Evolutionary conservation across 92 coral and sea anemone species (phyloP).

Genomic region (Plumapathes pennacea): DNA sequence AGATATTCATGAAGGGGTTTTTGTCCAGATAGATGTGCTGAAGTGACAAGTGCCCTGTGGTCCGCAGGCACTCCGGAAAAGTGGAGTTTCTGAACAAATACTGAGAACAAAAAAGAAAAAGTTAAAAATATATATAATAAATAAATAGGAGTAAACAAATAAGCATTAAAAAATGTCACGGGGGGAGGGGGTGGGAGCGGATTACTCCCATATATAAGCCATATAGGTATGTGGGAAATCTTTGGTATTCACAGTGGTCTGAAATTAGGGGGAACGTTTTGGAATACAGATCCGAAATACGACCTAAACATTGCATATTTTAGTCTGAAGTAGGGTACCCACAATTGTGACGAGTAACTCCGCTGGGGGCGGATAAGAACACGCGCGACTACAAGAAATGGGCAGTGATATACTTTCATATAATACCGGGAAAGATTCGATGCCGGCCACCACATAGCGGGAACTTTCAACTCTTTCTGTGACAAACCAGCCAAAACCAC

Average conservation of each 20-base stretch:
- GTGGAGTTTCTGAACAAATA: slow-evolving; percentile 69
- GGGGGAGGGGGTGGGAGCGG: no score
- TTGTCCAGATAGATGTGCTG: slow-evolving; percentile 74
- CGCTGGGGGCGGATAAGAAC: background rate
- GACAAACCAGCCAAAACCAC: slow-evolving; percentile 89
- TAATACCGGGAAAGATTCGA: slow-evolving; percentile 53
- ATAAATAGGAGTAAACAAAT: no score
- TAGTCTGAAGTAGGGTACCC: no score
- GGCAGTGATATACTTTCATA: background rate
- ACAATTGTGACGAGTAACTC: background rate
- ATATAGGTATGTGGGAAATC: no score
- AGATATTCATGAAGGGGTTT: slow-evolving; percentile 55
- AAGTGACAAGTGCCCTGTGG: slow-evolving; percentile 69
- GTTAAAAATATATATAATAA: no score
- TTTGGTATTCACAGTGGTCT: background rate
- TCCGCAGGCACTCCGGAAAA: slow-evolving; percentile 61
- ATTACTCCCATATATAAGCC: no score
- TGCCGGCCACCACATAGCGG: slow-evolving; percentile 71
- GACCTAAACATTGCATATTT: background rate
- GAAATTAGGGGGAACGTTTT: no score
- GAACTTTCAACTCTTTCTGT: slow-evolving; percentile 36
- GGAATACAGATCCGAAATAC: background rate
- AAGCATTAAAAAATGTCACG: no score
- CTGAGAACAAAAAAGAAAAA: slow-evolving; percentile 16
- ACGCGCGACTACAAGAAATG: background rate